These are phyloP conservation scores for Hestina assimilis DNA, from an alignment of 1,140 invertebrate genomes.

Conservation along the genomic window DNA sequence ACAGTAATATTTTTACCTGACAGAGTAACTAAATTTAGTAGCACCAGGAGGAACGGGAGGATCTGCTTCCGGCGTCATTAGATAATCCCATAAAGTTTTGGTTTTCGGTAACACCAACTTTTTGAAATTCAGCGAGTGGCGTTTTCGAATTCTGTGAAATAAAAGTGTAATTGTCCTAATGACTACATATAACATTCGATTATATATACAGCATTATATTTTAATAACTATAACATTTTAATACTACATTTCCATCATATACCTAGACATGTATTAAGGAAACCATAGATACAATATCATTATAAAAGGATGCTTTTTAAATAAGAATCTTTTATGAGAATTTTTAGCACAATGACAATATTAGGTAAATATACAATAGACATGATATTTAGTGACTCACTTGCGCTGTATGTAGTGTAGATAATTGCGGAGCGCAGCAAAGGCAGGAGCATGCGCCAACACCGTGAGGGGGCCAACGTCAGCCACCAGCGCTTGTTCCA, in stretches of 20 bases:
- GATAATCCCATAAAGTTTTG: slow-evolving; percentile 45
- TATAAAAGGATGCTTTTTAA: too few relatives aligned
- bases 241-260: too few relatives aligned
- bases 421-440: slow-evolving; percentile 82
- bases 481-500: slow-evolving; percentile 87
- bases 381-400: slow-evolving; percentile 40
- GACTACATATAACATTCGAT: too few relatives aligned
- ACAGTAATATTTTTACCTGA: slow-evolving; percentile 46
- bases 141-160: slow-evolving; percentile 63
- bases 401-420: slow-evolving; percentile 54
- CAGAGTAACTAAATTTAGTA: slow-evolving; percentile 88
- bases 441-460: slow-evolving; percentile 85
- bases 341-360: too few relatives aligned
- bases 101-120: slow-evolving; percentile 55
- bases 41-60: slow-evolving; percentile 86
- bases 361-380: too few relatives aligned
- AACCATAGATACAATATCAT: too few relatives aligned
- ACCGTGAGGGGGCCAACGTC: slow-evolving; percentile 84
- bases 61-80: slow-evolving; percentile 73
- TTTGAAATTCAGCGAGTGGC: slow-evolving; percentile 59
- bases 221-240: too few relatives aligned
- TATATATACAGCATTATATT: too few relatives aligned
- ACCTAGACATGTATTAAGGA: too few relatives aligned
- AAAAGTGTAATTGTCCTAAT: background rate
- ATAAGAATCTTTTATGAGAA: too few relatives aligned